Evolutionary conservation across 2,888 invertebrate species (phyloP).

Genomic region (Mycalesis mineus): DNA sequence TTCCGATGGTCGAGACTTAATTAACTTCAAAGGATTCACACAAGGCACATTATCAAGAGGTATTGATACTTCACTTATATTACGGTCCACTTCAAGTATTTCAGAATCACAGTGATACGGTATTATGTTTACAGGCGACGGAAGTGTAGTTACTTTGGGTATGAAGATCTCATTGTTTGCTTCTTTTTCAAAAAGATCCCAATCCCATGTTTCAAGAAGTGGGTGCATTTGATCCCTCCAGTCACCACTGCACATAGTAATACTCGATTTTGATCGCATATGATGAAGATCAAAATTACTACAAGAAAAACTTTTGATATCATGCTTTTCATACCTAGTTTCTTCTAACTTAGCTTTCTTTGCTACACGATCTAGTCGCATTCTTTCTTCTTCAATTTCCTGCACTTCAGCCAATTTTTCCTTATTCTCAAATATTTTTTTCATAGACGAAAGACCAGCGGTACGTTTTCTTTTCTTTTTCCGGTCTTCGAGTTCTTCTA

Average conservation of each 20-base stretch:
- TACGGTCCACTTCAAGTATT: conserved; percentile 69
- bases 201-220: conserved; percentile 81
- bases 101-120: conserved; percentile 74
- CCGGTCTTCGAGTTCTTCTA: conserved; percentile 72
- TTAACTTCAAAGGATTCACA: conserved; percentile 79
- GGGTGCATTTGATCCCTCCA: conserved; percentile 82
- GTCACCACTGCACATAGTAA: conserved; percentile 70
- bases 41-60: conserved; percentile 80
- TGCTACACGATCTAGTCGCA: conserved; percentile 55
- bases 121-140: conserved; percentile 67
- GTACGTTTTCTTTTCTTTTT: conserved; percentile 80
- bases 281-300: conserved; percentile 73
- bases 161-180: conserved; percentile 64
- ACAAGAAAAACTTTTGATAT: conserved; percentile 64
- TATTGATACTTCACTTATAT: conserved; percentile 72
- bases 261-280: conserved; percentile 71
- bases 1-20: conserved; percentile 70
- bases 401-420: conserved; percentile 82
- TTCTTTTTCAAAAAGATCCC: conserved; percentile 81
- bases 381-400: conserved; percentile 77
- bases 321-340: conserved; percentile 67
- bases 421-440: conserved; percentile 87
- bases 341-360: conserved; percentile 68
- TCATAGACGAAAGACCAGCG: conserved; percentile 81
- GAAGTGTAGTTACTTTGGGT: conserved; percentile 65